Conservation (phyloP, 2,888 invertebrate species). For the Chrysolina haemoptera region DNA sequence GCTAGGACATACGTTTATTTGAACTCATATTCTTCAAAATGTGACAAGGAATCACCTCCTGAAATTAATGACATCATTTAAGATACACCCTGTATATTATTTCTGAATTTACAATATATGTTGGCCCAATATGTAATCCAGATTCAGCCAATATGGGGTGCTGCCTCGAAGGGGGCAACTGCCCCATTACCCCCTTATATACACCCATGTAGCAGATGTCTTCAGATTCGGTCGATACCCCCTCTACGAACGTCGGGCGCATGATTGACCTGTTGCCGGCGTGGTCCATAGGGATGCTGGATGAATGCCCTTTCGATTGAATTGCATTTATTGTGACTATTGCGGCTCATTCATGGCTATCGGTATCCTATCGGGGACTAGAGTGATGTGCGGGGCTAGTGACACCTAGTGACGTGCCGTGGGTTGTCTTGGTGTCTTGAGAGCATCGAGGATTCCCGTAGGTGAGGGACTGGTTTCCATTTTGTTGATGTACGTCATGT, state of each 20-base stretch:
- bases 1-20: too few relatives aligned
- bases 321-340: conserved; percentile 38
- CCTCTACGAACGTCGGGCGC: conserved; percentile 47
- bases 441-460: neutral
- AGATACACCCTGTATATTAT: too few relatives aligned
- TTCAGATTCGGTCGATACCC: neutral
- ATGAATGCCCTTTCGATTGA: conserved; percentile 42
- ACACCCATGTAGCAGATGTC: too few relatives aligned
- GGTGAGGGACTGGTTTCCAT: conserved; percentile 3
- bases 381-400: conserved; percentile 12
- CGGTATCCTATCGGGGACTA: conserved; percentile 9
- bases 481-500: neutral
- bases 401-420: conserved; percentile 30
- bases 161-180: too few relatives aligned
- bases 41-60: too few relatives aligned
- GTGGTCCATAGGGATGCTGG: conserved; percentile 49
- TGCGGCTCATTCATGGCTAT: conserved; percentile 15
- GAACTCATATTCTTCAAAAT: too few relatives aligned
- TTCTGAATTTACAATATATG: too few relatives aligned
- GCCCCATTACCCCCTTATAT: too few relatives aligned
- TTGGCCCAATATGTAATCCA: too few relatives aligned
- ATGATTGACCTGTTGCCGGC: conserved; percentile 63
- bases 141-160: too few relatives aligned
- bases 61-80: too few relatives aligned
- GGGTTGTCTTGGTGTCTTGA: neutral